Conservation (phyloP, 1,140 invertebrate genomes). For the Trypoxylus dichotomus region DNA sequence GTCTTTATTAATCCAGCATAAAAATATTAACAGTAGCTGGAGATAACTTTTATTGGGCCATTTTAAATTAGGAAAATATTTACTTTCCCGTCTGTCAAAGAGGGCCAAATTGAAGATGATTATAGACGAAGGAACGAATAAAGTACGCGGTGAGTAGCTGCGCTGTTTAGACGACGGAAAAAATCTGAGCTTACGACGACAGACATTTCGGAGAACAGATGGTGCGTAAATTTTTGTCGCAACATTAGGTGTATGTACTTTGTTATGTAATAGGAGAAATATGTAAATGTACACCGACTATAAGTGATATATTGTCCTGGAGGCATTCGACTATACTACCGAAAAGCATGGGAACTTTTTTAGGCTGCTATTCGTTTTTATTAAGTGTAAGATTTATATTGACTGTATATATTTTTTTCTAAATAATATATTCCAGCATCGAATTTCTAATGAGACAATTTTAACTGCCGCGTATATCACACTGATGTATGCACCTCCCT, state of each 20-base stretch:
- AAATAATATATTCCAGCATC: not conserved
- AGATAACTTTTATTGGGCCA: not conserved
- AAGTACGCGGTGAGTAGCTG: not conserved
- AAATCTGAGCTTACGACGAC: conserved; percentile 8
- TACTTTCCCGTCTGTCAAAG: not conserved
- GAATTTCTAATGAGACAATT: not conserved
- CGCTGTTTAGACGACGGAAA: not conserved
- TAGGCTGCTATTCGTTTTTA: not conserved
- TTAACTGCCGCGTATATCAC: not conserved
- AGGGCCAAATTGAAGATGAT: conserved; percentile 11
- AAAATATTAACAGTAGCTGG: not conserved
- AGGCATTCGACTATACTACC: not conserved
- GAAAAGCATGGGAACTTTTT: not conserved
- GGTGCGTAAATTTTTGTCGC: conserved; percentile 27
- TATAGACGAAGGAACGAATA: not conserved
- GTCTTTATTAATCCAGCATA: not conserved
- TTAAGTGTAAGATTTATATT: conserved; percentile 2
- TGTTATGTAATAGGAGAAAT: conserved; percentile 29
- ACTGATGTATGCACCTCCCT: too few species aligned
- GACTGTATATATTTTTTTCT: not conserved
- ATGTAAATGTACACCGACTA: conserved; percentile 18
- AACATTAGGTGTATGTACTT: conserved; percentile 13
- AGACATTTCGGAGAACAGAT: conserved; percentile 21
- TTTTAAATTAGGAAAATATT: not conserved
- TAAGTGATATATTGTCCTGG: conserved; percentile 11